These are phyloP conservation scores for Hesperia comma DNA, from an alignment of 2,888 invertebrate species.

Conservation along the genomic window DNA sequence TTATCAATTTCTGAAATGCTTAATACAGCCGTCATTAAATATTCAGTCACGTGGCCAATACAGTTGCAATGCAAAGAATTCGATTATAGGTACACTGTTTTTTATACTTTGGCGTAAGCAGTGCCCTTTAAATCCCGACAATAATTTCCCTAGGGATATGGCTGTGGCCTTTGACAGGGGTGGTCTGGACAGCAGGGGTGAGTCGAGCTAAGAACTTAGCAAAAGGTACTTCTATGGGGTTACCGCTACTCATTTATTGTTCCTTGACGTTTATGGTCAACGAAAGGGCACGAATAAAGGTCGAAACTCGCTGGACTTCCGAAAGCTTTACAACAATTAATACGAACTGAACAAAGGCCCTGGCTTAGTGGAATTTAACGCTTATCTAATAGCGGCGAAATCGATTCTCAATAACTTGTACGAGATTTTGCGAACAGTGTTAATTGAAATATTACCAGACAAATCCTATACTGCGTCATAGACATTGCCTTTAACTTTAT, in stretches of 20 bases:
- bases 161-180: constrained; percentile 80
- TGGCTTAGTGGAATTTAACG: constrained; percentile 32
- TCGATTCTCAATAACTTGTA: constrained; percentile 40
- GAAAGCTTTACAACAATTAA: constrained; percentile 70
- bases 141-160: constrained; percentile 81
- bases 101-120: constrained; percentile 77
- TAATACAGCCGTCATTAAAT: constrained; percentile 12
- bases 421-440: constrained; percentile 36
- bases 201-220: constrained; percentile 70
- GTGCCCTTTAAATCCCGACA: constrained; percentile 84
- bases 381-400: constrained; percentile 27
- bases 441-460: constrained; percentile 38
- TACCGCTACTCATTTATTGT: constrained; percentile 78
- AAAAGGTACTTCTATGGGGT: constrained; percentile 70
- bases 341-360: constrained; percentile 44
- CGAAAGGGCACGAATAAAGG: constrained; percentile 75
- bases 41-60: constrained; percentile 67
- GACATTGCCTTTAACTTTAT: too few relatives aligned
- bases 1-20: constrained; percentile 8
- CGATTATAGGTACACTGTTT: constrained; percentile 74
- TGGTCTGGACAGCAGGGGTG: constrained; percentile 75
- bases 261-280: constrained; percentile 81
- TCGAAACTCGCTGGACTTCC: constrained; percentile 58
- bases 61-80: constrained; percentile 67
- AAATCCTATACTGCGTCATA: too few relatives aligned